Evolutionary conservation across 2,888 invertebrate genomes (phyloP), one percentile per base, ranked within the genome.

Genomic region (Sinopyrophorus schimmeli): DNA sequence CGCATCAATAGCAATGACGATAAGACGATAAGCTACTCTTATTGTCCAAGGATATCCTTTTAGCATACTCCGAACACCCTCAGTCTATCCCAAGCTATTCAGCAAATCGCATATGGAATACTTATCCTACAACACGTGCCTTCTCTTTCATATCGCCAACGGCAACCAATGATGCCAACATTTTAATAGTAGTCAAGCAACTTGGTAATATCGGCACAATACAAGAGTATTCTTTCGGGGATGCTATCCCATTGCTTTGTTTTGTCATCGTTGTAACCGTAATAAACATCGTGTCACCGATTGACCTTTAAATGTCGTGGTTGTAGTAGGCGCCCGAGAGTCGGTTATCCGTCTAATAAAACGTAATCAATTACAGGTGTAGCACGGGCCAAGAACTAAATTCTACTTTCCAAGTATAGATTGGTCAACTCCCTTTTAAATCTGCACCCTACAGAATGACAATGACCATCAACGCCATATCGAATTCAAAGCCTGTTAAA

Each of bases 221-320:
- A n/a, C n/a, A n/a, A n/a, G n/a, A n/a, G n/a, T n/a, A n/a, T n/a
- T n/a, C n/a, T n/a, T n/a, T n/a, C n/a, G n/a, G n/a, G n/a, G n/a
- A n/a, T n/a, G n/a, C n/a, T n/a, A n/a, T n/a, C n/a, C n/a, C n/a
- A n/a, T n/a, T n/a, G n/a, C n/a, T n/a, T n/a, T n/a, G n/a, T n/a
- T n/a, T n/a, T n/a, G n/a, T n/a, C n/a, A n/a, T n/a, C n/a, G n/a
- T n/a, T n/a, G n/a, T n/a, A n/a, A n/a, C n/a, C n/a, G n/a, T 38
- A n/a, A n/a, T n/a, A 47, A 47, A 39, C 49, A 47, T 30, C 23
- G 50, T 47, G 46, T 49, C 49, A 55, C 39, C 46, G 46, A 28
- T 47, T 54, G 67, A 67, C 68, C 65, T 69, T 69, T 69, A 69
- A 69, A 69, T 68, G 67, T 67, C 69, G 64, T 53, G 51, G 34